Evolutionary conservation across 2,888 invertebrate species (phyloP).

Genomic region (Steinernema hermaphroditum): DNA sequence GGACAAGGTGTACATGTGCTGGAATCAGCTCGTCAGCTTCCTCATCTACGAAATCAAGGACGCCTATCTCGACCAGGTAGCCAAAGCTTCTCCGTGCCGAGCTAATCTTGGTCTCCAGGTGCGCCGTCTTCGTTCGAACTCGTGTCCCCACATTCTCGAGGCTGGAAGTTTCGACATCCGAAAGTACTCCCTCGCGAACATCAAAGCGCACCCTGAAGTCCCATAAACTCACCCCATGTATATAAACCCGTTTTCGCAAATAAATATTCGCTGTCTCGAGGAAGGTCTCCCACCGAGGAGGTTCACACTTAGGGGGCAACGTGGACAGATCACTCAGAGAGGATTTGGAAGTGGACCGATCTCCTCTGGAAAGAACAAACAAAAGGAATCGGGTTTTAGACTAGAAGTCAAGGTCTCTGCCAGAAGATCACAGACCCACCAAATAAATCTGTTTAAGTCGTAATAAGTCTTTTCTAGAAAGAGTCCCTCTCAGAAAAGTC

Average conservation of each 20-base stretch:
- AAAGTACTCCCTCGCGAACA: constrained; percentile 4
- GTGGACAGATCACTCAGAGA: too few species aligned
- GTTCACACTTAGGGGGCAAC: too few species aligned
- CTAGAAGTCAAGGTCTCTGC: too few species aligned
- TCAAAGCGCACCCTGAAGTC: constrained; percentile 8
- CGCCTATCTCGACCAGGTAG: constrained; percentile 61
- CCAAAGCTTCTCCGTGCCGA: neutral
- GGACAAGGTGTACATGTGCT: constrained; percentile 52
- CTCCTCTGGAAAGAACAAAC: too few species aligned
- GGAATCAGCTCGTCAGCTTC: constrained; percentile 60
- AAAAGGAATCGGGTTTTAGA: too few species aligned
- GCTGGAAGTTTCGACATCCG: constrained; percentile 23
- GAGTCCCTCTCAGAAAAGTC: too few species aligned
- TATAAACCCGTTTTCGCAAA: neutral
- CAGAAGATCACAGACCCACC: too few species aligned
- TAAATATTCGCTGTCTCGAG: neutral
- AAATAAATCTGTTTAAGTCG: too few species aligned
- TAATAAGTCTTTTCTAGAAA: too few species aligned
- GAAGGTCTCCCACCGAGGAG: too few species aligned
- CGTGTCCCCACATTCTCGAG: constrained; percentile 51
- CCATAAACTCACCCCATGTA: neutral
- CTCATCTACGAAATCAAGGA: constrained; percentile 64
- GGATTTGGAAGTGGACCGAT: too few species aligned
- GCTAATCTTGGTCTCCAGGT: constrained; percentile 43
- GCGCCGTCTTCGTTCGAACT: constrained; percentile 59